Base-by-base conservation (phyloP, 2,113 vertebrate species). In the Syngnathus scovelli region DNA sequence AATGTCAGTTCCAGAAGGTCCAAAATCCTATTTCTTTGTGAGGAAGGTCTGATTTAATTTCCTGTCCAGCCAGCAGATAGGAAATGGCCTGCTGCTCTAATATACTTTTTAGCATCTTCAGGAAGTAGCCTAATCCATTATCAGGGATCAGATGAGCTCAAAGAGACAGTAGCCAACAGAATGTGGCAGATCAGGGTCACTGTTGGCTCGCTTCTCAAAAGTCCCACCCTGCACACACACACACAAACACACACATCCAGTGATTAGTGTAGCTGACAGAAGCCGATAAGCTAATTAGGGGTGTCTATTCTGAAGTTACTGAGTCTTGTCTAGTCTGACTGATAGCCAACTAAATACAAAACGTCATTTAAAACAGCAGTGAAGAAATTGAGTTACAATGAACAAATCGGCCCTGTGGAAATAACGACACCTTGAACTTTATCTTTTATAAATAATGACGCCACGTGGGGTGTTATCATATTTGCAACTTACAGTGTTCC, bases 1-100 rank as follows among this genome's bases (percentile, higher is more conserved):
- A 11, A 16, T 21, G 43, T 10, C 43, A 6, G 7, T 8, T 11
- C 1, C 38, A 55, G n/a, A 60, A 3, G 55, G 70, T 64, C 66
- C 37, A 37, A 11, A 67, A 62, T 74, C 70, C 74, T 27, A 58
- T 23, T 49, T 1, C 51, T 55, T 56, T 18, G 49, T 16, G 27
- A 70, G 52, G 44, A 37, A 64, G n/a, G 19, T 64, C 74, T 77
- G 73, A 85, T 85, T 79, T 59, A 69, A 80, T 81, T 79, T 75
- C 74, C 73, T 69, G 49, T 6, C 61, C 23, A 76, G 72, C 36
- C 11, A 21, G 64, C 46, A 71, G 76, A 72, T 41, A 67, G 74
- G 67, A 77, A 77, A 62, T 15, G 44, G 21, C 21, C 56, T 80
- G 73, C 70, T 13, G 46, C 71, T 51, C 15, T n/a, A 63, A 23